Conservation (phyloP, 2,888 invertebrate species). For the Salticus scenicus region DNA sequence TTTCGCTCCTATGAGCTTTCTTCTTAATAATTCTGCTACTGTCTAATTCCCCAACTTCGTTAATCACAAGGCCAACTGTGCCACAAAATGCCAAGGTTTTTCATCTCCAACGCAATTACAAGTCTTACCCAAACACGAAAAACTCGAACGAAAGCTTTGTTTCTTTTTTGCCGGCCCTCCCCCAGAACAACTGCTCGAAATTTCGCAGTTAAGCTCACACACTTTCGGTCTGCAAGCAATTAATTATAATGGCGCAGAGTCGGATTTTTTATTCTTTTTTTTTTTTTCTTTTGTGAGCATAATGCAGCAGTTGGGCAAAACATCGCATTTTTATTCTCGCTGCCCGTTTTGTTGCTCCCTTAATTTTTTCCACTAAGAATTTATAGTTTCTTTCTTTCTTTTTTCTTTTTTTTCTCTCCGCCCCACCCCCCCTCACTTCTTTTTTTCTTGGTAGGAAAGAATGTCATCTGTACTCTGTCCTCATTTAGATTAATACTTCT, state of each 20-base stretch:
- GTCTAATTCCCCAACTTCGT: slow-evolving; percentile 17
- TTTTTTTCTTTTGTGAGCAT: slow-evolving; percentile 12
- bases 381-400: slow-evolving; percentile 35
- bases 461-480: slow-evolving; percentile 42
- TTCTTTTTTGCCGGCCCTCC: neutral
- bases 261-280: slow-evolving; percentile 36
- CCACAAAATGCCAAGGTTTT: slow-evolving; percentile 13
- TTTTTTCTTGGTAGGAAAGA: neutral
- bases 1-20: slow-evolving; percentile 9
- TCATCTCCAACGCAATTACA: slow-evolving; percentile 15
- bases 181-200: neutral
- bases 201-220: slow-evolving; percentile 38
- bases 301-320: slow-evolving; percentile 45
- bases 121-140: slow-evolving; percentile 6
- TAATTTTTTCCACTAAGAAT: slow-evolving; percentile 33
- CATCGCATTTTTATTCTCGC: slow-evolving; percentile 33
- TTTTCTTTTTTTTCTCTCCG: slow-evolving; percentile 20
- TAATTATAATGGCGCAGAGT: slow-evolving; percentile 49
- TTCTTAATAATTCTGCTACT: neutral
- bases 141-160: slow-evolving; percentile 12
- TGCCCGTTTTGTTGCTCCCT: slow-evolving; percentile 33
- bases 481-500: slow-evolving; percentile 40
- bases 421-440: neutral
- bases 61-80: slow-evolving; percentile 15
- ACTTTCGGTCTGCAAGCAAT: slow-evolving; percentile 28